These are phyloP conservation scores for Eledona agricola DNA, from an alignment of 2,888 invertebrate species.

Conservation along the genomic window DNA sequence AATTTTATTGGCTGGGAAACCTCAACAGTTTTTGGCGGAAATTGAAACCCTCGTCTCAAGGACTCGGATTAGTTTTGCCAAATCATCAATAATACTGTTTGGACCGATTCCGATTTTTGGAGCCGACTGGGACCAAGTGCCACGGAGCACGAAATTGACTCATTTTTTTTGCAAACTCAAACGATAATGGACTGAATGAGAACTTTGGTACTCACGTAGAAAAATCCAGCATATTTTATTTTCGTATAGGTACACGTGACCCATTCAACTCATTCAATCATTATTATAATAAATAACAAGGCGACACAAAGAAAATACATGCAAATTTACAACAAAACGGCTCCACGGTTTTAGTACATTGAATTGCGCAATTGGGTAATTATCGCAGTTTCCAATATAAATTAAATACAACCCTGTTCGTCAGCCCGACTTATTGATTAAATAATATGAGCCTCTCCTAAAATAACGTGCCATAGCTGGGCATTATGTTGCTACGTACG, in stretches of 20 bases:
- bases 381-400: too few species aligned
- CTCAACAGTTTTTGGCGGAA: slow-evolving; percentile 4
- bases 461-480: slow-evolving; percentile 17
- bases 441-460: slow-evolving; percentile 3
- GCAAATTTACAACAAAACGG: too few species aligned
- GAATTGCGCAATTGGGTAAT: too few species aligned
- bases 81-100: slow-evolving; percentile 6
- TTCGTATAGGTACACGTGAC: too few species aligned
- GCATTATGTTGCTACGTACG: slow-evolving; percentile 10
- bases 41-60: slow-evolving; percentile 5
- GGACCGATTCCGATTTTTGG: slow-evolving; percentile 1
- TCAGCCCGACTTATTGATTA: slow-evolving; percentile 22
- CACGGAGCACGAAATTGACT: not conserved
- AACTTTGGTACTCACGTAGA: too few species aligned
- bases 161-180: not conserved
- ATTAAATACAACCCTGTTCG: slow-evolving; percentile 1
- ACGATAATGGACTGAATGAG: too few species aligned
- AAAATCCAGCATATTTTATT: too few species aligned
- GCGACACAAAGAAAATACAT: too few species aligned
- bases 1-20: not conserved
- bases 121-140: not conserved
- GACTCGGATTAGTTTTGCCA: slow-evolving; percentile 1
- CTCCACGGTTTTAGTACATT: too few species aligned
- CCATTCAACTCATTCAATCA: too few species aligned
- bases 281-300: too few species aligned